Evolutionary conservation across 1,140 invertebrate genomes (phyloP).

Genomic region (Drosophila truncata): DNA sequence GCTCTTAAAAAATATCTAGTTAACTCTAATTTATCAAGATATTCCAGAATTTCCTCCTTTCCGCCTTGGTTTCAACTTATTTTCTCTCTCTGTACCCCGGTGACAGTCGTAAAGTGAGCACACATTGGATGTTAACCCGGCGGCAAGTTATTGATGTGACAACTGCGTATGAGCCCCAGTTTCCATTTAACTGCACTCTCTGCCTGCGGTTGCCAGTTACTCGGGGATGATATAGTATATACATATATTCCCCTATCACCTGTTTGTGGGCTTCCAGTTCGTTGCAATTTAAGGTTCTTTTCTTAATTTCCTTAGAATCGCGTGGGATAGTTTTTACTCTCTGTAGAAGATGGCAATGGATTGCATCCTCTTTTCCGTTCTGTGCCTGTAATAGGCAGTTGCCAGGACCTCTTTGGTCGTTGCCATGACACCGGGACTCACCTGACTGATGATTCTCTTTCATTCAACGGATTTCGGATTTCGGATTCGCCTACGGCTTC

Average conservation of each 20-base stretch:
- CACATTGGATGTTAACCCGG: slow-evolving; percentile 12
- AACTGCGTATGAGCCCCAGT: slow-evolving; percentile 25
- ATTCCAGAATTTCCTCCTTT: too few relatives aligned
- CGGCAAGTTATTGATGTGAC: slow-evolving; percentile 36
- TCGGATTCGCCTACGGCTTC: neutral
- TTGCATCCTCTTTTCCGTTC: neutral
- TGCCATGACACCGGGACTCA: neutral
- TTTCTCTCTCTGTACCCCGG: neutral
- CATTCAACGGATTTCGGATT: neutral
- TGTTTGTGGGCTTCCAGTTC: neutral
- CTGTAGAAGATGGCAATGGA: neutral
- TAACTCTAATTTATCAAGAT: too few relatives aligned
- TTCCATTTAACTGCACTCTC: slow-evolving; percentile 35
- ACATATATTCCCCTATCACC: neutral
- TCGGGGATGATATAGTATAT: neutral
- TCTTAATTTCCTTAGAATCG: neutral
- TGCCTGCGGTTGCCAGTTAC: slow-evolving; percentile 17
- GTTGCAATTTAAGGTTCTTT: neutral
- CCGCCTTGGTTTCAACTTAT: too few relatives aligned
- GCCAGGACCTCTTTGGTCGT: neutral
- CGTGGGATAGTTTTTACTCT: too few relatives aligned
- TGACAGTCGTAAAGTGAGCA: slow-evolving; percentile 26
- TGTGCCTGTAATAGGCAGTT: neutral
- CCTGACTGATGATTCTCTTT: neutral
- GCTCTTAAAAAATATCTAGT: neutral